Base-by-base conservation (phyloP, 2,113 vertebrate species). In the Tringa solitaria region DNA sequence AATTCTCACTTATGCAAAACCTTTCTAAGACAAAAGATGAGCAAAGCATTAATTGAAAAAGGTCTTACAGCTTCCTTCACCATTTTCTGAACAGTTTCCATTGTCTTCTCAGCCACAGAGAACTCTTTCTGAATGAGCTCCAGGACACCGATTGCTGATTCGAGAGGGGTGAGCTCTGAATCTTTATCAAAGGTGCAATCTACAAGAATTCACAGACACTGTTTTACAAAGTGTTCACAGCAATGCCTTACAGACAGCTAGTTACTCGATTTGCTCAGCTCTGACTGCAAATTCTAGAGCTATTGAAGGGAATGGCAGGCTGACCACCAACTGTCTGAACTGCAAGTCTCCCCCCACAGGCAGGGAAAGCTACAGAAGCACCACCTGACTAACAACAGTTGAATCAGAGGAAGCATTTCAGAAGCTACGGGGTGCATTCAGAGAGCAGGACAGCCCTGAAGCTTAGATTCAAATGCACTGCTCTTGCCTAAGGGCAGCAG, bases 91-190 rank as follows among this genome's bases (percentile, higher is more conserved):
- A 99, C 69, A 12, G 97, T 90, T 46, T 99, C 96, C 8, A 98
- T 92, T 5, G 97, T 95, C 77, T 93, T 77, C 74, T 97, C 96
- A 6, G 98, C 60, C 70, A 99, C 69, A 6, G 74, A 90, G 43
- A 97, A 97, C 5, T 98, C 98, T 8, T 90, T 59, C 6, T 54
- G 96, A 39, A 99, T 97, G 17, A 91, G 79, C 84, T 98, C 98
- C 92, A 99, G 96, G 37, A 99, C 84, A 3, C 51, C 64, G 11
- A 99, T 92, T 2, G 99, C 99, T 0, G 98, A 99, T 89, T 99
- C 99, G 10, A 99, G 97, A 5, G 99, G 98, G 8, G 98, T 98
- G 46, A 98, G 75, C 9, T 98, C 97, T 1, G 96, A 92, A 48
- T 99, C 97, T 33, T 96, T 82, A 33, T 99, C 98, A 78, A 99